Conservation (phyloP, 2,113 vertebrate species). For the Chinchilla lanigera region DNA sequence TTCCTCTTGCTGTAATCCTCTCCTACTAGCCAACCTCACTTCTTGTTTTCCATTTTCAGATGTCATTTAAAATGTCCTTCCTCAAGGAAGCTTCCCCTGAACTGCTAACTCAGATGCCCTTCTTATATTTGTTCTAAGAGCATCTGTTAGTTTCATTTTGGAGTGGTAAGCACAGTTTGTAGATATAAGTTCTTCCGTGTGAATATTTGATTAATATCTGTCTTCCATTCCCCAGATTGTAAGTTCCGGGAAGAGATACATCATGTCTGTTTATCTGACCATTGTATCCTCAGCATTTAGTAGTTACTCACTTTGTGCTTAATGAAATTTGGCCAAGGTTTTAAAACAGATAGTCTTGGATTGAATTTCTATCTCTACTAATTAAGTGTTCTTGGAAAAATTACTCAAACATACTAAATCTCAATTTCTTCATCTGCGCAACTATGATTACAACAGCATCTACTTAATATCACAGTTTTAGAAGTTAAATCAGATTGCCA, state of each 20-base stretch:
- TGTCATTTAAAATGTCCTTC: not conserved
- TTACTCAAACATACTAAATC: constrained; percentile 50
- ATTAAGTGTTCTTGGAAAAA: constrained; percentile 43
- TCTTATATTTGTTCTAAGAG: constrained; percentile 10
- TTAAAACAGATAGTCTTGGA: constrained; percentile 49
- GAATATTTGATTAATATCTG: not conserved
- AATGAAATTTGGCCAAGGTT: constrained; percentile 29
- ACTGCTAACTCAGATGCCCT: not conserved
- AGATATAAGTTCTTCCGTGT: constrained; percentile 20
- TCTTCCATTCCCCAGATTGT: not conserved
- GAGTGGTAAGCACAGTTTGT: not conserved
- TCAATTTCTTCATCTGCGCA: not conserved
- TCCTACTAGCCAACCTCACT: not conserved
- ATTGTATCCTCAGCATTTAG: constrained; percentile 3
- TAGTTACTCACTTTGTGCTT: constrained; percentile 19
- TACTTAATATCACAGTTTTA: constrained; percentile 26
- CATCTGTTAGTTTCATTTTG: not conserved
- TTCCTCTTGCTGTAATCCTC: not conserved
- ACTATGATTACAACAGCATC: constrained; percentile 42
- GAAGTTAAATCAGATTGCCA: constrained; percentile 45
- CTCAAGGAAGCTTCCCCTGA: not conserved
- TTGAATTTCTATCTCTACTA: constrained; percentile 50
- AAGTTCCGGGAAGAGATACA: not conserved
- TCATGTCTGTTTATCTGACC: not conserved
- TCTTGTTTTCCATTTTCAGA: not conserved